These are phyloP conservation scores for Neogale vison DNA, from an alignment of 2,113 vertebrate genomes.

Conservation along the genomic window DNA sequence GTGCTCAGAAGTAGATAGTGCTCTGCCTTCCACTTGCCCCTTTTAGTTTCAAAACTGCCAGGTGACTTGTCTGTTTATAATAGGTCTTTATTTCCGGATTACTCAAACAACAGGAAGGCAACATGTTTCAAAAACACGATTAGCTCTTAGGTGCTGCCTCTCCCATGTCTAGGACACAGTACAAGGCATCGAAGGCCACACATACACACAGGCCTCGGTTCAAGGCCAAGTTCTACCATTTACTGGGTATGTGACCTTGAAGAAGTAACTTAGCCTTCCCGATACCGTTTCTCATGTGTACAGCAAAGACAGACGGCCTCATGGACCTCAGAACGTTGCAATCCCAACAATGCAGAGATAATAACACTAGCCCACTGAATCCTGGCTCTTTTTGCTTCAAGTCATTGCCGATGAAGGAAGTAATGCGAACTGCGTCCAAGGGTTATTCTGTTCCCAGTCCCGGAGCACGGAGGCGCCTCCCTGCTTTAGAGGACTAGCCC, in stretches of 20 bases:
- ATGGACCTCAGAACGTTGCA: background rate
- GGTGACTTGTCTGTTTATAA: background rate
- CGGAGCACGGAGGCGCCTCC: background rate
- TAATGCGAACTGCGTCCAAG: background rate
- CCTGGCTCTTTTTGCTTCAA: background rate
- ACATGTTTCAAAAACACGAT: background rate
- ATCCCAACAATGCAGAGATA: background rate
- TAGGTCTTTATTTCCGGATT: constrained; percentile 3
- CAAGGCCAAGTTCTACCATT: background rate
- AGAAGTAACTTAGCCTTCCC: background rate
- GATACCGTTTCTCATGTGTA: background rate
- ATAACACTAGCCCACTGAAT: background rate
- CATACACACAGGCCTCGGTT: background rate
- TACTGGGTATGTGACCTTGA: background rate
- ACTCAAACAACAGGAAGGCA: background rate
- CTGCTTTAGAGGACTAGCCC: background rate
- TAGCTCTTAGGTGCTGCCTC: background rate
- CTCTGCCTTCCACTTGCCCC: background rate
- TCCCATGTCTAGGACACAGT: background rate
- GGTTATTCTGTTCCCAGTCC: background rate
- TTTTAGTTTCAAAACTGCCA: background rate
- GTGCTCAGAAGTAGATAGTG: background rate
- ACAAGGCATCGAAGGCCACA: background rate
- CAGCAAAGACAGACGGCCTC: background rate
- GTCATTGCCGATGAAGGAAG: background rate